Evolutionary conservation across 2,888 invertebrate species (phyloP).

Genomic region (Caenorhabditis wallacei): DNA sequence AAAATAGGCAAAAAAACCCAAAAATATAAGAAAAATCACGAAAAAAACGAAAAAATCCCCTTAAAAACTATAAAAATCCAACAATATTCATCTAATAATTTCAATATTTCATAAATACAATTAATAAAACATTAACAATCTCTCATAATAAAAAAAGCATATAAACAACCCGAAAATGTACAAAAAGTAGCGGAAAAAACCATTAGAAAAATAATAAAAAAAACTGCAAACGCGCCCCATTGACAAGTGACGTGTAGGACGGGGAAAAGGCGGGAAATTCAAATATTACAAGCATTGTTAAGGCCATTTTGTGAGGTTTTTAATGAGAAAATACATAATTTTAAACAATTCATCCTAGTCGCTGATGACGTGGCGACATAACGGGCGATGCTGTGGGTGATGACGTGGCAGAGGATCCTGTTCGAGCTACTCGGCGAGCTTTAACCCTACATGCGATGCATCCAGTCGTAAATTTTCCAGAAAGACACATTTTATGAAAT

Average conservation of each 20-base stretch:
- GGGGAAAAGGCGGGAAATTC: background rate
- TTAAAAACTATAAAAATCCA: background rate
- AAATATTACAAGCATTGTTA: background rate
- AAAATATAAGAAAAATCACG: background rate
- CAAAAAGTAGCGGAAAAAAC: background rate
- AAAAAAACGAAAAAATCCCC: background rate
- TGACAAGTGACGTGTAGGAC: slow-evolving; percentile 15
- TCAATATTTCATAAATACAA: background rate
- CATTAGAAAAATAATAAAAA: background rate
- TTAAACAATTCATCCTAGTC: background rate
- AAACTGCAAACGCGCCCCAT: slow-evolving; percentile 39
- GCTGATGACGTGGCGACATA: slow-evolving; percentile 42
- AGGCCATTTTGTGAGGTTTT: background rate
- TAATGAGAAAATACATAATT: background rate
- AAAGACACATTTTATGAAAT: slow-evolving; percentile 70
- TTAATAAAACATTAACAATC: background rate
- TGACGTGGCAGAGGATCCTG: slow-evolving; percentile 28
- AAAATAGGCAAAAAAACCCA: too few species aligned
- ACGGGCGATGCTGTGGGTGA: slow-evolving; percentile 29
- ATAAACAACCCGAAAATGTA: slow-evolving; percentile 12
- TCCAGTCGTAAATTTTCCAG: slow-evolving; percentile 44
- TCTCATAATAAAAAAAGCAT: background rate
- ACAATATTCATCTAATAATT: slow-evolving; percentile 5
- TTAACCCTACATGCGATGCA: slow-evolving; percentile 69
- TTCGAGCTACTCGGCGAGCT: slow-evolving; percentile 58